Evolutionary conservation across 2,113 vertebrate species (phyloP).

Genomic region (Rhegmatorhina hoffmannsi): DNA sequence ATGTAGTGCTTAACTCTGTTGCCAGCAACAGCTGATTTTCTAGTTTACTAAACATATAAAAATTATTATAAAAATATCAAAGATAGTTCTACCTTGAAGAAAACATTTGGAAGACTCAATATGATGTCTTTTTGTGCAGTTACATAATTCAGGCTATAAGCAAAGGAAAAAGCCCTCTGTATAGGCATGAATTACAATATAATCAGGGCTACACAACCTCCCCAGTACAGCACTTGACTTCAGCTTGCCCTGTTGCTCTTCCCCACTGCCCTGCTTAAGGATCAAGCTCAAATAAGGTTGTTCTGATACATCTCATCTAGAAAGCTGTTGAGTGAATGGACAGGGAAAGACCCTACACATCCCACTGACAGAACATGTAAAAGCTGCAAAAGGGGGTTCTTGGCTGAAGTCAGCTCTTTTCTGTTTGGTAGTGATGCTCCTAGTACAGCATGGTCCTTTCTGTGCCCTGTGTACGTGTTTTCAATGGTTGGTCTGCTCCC

Average conservation of each 20-base stretch:
- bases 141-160: background rate
- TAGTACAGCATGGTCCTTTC: background rate
- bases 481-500: slow-evolving; percentile 14
- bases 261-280: background rate
- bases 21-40: background rate
- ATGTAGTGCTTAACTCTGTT: background rate
- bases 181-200: background rate
- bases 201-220: background rate
- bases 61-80: background rate
- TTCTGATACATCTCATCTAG: background rate
- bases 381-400: background rate
- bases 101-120: background rate
- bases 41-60: background rate
- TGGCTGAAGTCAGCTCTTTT: background rate
- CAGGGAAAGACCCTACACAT: background rate
- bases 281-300: background rate
- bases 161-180: background rate
- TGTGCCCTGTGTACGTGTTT: background rate
- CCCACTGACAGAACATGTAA: background rate
- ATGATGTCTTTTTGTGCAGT: background rate
- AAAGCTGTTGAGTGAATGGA: background rate
- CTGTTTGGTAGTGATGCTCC: background rate
- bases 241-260: background rate
- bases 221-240: background rate
- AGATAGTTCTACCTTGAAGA: background rate